Conservation (phyloP, 2,888 invertebrate genomes). For the Apantesis nais region DNA sequence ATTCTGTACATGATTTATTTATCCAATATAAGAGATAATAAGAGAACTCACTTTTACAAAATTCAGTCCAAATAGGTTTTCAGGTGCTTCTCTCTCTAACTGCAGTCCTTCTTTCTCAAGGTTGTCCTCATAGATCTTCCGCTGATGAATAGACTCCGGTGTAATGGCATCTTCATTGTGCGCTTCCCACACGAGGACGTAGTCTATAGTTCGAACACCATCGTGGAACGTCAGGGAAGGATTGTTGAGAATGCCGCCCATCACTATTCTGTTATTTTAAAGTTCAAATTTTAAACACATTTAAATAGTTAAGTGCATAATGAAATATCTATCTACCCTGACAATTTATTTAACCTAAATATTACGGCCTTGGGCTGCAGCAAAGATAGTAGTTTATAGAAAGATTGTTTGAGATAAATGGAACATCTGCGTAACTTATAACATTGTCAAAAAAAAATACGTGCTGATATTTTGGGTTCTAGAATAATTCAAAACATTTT, state of each 20-base stretch:
- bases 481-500: too few relatives aligned
- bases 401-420: neutral
- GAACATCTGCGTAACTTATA: too few relatives aligned
- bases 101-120: slow-evolving; percentile 90
- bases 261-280: slow-evolving; percentile 65
- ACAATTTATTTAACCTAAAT: neutral
- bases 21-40: neutral
- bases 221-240: slow-evolving; percentile 89
- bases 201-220: slow-evolving; percentile 90
- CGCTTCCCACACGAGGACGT: slow-evolving; percentile 91
- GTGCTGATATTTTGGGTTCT: neutral
- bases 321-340: neutral
- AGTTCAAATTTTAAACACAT: neutral
- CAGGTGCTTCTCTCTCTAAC: slow-evolving; percentile 89
- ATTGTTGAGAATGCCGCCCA: slow-evolving; percentile 75
- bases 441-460: too few relatives aligned
- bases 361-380: neutral
- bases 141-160: slow-evolving; percentile 74
- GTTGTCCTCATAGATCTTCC: slow-evolving; percentile 89
- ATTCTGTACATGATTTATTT: neutral
- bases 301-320: neutral
- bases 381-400: neutral
- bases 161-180: slow-evolving; percentile 80
- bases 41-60: slow-evolving; percentile 88
- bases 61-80: slow-evolving; percentile 87